Evolutionary conservation across 1,140 invertebrate genomes (phyloP).

Genomic region (Rhopalosiphum maidis): DNA sequence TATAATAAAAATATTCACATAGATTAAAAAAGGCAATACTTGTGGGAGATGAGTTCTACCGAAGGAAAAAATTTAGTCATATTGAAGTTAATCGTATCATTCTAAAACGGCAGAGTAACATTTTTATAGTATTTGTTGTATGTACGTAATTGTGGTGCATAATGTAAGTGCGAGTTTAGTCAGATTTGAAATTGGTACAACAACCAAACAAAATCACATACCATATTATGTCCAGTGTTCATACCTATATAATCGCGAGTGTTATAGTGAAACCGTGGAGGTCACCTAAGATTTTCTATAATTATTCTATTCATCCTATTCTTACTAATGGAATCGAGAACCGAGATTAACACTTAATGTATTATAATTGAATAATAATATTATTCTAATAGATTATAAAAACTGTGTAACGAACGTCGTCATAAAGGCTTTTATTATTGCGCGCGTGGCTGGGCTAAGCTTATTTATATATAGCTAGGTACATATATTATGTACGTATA

Average conservation of each 20-base stretch:
- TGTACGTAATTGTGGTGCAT: too few relatives aligned
- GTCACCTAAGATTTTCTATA: not conserved
- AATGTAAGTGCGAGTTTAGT: not conserved
- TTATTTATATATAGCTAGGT: not conserved
- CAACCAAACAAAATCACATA: not conserved
- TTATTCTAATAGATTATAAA: not conserved
- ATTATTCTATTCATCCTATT: not conserved
- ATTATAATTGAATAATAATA: slow-evolving; percentile 20
- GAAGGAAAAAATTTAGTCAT: too few relatives aligned
- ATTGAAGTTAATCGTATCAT: too few relatives aligned
- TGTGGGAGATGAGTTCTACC: too few relatives aligned
- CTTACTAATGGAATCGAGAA: not conserved
- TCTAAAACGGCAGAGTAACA: too few relatives aligned
- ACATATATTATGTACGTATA: too few relatives aligned
- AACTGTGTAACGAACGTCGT: not conserved
- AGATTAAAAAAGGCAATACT: too few relatives aligned
- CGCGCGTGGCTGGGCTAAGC: not conserved
- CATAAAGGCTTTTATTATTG: not conserved
- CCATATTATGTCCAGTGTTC: not conserved
- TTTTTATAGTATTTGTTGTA: too few relatives aligned
- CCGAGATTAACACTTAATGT: not conserved
- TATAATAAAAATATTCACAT: too few relatives aligned
- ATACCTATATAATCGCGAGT: not conserved
- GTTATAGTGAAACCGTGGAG: not conserved
- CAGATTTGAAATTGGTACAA: not conserved